These are phyloP conservation scores for Lepidothrix coronata DNA, from an alignment of 2,113 vertebrate genomes.

Conservation along the genomic window DNA sequence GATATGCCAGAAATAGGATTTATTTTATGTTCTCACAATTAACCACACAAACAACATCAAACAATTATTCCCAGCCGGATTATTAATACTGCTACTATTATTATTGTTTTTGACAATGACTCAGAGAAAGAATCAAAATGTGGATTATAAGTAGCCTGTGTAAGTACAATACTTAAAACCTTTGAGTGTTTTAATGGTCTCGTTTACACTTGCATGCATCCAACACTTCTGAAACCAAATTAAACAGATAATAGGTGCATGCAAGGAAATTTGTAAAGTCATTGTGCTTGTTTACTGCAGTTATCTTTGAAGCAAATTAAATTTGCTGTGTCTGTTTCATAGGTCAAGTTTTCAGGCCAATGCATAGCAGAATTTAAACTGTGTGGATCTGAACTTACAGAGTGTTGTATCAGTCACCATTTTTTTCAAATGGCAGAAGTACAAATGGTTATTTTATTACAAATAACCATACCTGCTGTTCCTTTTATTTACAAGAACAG, in stretches of 20 bases:
- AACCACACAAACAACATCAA: background rate
- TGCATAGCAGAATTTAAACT: background rate
- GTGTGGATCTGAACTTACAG: background rate
- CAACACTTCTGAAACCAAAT: background rate
- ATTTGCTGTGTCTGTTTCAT: background rate
- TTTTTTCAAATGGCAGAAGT: background rate
- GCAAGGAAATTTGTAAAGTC: background rate
- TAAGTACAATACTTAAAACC: background rate
- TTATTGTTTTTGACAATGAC: background rate
- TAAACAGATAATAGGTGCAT: background rate
- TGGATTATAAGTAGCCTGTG: background rate
- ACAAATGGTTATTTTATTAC: background rate
- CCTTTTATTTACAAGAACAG: background rate
- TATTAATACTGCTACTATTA: background rate
- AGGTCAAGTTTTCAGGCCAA: background rate
- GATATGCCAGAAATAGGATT: background rate
- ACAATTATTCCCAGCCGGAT: background rate
- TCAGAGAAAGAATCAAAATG: slow-evolving; percentile 8
- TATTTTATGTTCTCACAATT: background rate
- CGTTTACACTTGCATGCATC: background rate
- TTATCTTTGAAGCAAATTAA: background rate
- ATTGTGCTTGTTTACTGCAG: background rate
- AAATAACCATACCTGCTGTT: background rate
- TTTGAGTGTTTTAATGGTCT: background rate
- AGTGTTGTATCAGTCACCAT: rapidly evolving